Base-by-base conservation (phyloP, 2,888 invertebrate species). In the Trissonchulus sp. region DNA sequence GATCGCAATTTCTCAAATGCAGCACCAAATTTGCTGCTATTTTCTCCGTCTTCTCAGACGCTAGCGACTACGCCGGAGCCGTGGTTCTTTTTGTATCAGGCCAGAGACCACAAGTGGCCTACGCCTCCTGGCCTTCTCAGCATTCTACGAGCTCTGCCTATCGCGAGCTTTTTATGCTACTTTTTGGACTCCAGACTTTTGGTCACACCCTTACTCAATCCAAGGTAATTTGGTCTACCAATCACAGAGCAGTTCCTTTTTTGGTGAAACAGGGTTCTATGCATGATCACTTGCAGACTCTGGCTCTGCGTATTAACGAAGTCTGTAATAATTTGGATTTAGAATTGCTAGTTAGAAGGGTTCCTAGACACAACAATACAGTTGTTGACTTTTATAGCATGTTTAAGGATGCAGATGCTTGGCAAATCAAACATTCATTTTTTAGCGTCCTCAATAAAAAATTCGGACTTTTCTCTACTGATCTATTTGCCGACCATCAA, bases 371-470 rank as follows among this genome's bases (percentile, higher is more conserved):
- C n/a, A 18, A 60, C 18, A 60, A 60, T 60, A 18, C n/a, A 18
- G n/a, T 60, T 18, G 60, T n/a, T 18, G 60, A 60, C n/a, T 18
- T n/a, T 60, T 18, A 18, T 18, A 18, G 18, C 18, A 18, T 18
- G 18, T 60, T 60, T 60, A n/a, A 18, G n/a, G 60, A 60, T 60
- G n/a, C 60, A n/a, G 60, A 60, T n/a, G 60, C 18, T 60, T 60
- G 60, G 60, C 18, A 18, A 60, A 60, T 60, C n/a, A 18, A 60
- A 18, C 60, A 18, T 18, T 18, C 18, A 60, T 60, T 60, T 60
- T 60, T 60, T 60, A 18, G 60, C n/a, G 60, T 60, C 18, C n/a
- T 60, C 18, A 60, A 60, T 60, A n/a, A 60, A 60, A 60, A 60
- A 60, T 60, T 60, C n/a, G 60, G 18, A 60, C 60, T n/a, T 18